These are phyloP conservation scores for Rhysida immarginata DNA, from an alignment of 1,140 invertebrate species.

Conservation along the genomic window DNA sequence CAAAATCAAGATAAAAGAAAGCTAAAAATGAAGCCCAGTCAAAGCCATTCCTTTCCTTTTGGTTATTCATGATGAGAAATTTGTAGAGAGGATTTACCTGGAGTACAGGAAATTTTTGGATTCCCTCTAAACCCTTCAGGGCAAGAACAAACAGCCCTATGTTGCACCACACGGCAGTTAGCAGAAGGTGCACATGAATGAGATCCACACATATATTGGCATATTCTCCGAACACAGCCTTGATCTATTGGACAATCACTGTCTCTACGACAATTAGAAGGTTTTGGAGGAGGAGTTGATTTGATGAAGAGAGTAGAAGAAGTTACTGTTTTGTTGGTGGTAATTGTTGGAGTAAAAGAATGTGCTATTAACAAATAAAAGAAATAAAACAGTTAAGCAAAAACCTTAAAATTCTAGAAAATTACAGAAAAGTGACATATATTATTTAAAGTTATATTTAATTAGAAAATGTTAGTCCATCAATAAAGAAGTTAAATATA, in stretches of 20 bases:
- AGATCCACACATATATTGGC: conserved; percentile 56
- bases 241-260: conserved; percentile 52
- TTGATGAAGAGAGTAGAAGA: conserved; percentile 12
- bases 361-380: too few species aligned
- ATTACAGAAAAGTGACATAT: not conserved
- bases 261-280: conserved; percentile 46
- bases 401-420: conserved; percentile 1
- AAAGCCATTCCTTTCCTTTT: too few species aligned
- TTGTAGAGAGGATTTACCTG: conserved; percentile 25
- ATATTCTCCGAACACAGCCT: conserved; percentile 57
- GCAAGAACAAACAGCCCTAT: conserved; percentile 56
- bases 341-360: too few species aligned
- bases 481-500: too few species aligned
- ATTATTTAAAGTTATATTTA: too few species aligned
- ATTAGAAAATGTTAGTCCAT: too few species aligned
- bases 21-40: too few species aligned
- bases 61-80: too few species aligned
- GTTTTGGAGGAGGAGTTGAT: conserved; percentile 15
- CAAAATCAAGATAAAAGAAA: too few species aligned
- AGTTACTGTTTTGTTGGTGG: conserved; percentile 2
- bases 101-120: conserved; percentile 61
- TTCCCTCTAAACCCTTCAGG: conserved; percentile 51
- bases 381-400: too few species aligned
- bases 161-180: conserved; percentile 53
- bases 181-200: conserved; percentile 33